Percentiles rank a stretch among this genome's conserved stretches.
These are phyloP conservation scores for Tenrec ecaudatus DNA, from an alignment of 2,113 vertebrate genomes.

Conservation along the genomic window DNA sequence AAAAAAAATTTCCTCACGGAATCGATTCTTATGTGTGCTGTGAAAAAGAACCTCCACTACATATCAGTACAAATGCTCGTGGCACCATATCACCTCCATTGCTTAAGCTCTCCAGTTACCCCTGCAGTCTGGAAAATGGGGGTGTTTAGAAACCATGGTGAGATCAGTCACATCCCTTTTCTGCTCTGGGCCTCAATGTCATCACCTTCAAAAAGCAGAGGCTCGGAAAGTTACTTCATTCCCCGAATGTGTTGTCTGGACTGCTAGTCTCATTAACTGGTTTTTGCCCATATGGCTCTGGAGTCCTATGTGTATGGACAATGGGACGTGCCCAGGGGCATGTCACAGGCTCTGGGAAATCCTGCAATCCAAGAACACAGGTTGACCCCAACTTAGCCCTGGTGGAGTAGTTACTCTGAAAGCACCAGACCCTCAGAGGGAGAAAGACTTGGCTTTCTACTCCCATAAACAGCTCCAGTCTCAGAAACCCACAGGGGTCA, in stretches of 20 bases:
- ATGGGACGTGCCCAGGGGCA: background rate
- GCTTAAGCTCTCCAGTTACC: background rate
- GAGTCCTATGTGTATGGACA: background rate
- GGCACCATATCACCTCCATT: background rate
- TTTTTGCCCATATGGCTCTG: conserved; percentile 15
- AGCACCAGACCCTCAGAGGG: no score
- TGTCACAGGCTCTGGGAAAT: conserved; percentile 4
- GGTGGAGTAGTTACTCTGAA: no score
- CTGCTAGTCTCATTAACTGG: background rate
- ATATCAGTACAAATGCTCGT: background rate
- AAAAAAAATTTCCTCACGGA: background rate
- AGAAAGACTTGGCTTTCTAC: no score
- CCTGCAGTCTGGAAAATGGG: background rate
- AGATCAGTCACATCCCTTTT: background rate
- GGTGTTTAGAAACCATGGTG: background rate
- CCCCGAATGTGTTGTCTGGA: background rate
- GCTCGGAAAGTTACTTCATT: background rate
- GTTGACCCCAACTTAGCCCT: conserved; percentile 10
- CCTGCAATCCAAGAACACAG: background rate
- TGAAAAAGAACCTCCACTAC: background rate
- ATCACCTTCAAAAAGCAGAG: background rate
- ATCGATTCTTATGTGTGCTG: background rate
- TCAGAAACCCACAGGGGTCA: no score
- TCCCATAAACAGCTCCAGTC: no score
- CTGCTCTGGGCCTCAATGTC: background rate